These are phyloP conservation scores for Eremophila alpestris DNA, from an alignment of 2,797 vertebrate species.

Conservation along the genomic window DNA sequence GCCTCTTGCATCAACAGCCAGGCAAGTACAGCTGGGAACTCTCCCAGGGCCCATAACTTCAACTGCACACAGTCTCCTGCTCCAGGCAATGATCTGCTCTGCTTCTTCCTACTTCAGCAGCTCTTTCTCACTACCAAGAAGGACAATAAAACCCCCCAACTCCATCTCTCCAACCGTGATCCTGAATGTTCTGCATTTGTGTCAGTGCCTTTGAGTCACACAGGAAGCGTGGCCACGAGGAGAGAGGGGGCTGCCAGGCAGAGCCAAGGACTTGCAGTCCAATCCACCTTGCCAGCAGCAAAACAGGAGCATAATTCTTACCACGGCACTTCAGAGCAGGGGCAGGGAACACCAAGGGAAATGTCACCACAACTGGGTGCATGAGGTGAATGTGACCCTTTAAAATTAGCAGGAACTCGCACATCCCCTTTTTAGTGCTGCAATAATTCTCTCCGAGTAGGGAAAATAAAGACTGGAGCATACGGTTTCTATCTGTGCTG, in stretches of 20 bases:
- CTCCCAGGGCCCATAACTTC: conserved; percentile 56
- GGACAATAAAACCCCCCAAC: conserved; percentile 40
- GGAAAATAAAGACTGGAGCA: conserved; percentile 76
- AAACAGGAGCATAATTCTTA: neutral
- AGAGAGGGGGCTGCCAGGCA: neutral
- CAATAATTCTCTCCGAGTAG: conserved; percentile 66
- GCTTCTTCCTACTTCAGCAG: conserved; percentile 55
- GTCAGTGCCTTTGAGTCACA: neutral
- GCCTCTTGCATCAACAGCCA: conserved; percentile 48
- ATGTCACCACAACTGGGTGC: neutral
- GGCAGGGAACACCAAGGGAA: neutral
- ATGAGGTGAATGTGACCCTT: neutral
- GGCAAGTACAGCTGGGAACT: conserved; percentile 60
- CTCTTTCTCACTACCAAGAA: conserved; percentile 44
- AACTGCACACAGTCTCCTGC: conserved; percentile 53
- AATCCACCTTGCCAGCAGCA: conserved; percentile 41
- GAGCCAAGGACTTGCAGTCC: neutral
- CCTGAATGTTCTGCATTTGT: neutral
- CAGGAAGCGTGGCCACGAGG: neutral
- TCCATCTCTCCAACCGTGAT: neutral
- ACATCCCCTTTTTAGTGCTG: conserved; percentile 13
- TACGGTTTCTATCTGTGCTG: conserved; percentile 80
- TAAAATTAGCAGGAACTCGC: conserved; percentile 20
- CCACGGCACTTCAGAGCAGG: neutral
- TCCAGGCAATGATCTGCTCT: conserved; percentile 66